A percentile compares a stretch with the other conserved stretches of the same genome.
These are phyloP conservation scores for Hyaena hyaena DNA, from an alignment of 2,113 vertebrate genomes.

Conservation along the genomic window DNA sequence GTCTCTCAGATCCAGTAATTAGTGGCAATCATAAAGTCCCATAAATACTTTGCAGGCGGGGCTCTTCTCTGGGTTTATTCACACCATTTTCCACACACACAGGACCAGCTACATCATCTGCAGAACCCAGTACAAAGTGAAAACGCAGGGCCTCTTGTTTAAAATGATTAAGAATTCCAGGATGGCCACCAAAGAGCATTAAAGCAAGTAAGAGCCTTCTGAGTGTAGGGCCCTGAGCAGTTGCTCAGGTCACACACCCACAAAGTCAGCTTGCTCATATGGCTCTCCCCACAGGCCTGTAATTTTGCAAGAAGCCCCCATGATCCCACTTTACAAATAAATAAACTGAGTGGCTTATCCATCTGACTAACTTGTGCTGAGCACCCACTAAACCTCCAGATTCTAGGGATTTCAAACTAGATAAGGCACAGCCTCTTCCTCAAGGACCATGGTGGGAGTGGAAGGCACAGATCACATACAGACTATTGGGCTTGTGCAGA, in stretches of 20 bases:
- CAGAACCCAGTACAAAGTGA: background rate
- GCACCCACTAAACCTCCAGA: background rate
- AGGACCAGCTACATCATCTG: background rate
- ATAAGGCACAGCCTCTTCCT: background rate
- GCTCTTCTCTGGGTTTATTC: background rate
- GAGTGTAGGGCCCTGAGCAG: background rate
- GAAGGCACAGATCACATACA: background rate
- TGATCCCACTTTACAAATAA: background rate
- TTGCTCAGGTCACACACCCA: too few species aligned
- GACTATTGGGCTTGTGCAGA: background rate
- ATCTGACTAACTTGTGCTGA: background rate
- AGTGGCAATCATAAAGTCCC: background rate
- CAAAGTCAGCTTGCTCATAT: background rate
- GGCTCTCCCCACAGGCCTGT: background rate
- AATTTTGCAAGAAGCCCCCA: background rate
- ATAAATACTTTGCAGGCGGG: background rate
- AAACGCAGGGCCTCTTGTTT: background rate
- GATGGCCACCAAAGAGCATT: background rate
- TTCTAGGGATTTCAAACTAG: background rate
- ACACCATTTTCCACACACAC: background rate
- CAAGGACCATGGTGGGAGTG: background rate
- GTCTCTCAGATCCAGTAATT: background rate
- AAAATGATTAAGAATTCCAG: background rate
- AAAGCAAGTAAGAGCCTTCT: background rate
- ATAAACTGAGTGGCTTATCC: background rate